Evolutionary conservation across 2,113 vertebrate genomes (phyloP), one percentile per base, ranked within the genome.

Genomic region (Alligator mississippiensis): DNA sequence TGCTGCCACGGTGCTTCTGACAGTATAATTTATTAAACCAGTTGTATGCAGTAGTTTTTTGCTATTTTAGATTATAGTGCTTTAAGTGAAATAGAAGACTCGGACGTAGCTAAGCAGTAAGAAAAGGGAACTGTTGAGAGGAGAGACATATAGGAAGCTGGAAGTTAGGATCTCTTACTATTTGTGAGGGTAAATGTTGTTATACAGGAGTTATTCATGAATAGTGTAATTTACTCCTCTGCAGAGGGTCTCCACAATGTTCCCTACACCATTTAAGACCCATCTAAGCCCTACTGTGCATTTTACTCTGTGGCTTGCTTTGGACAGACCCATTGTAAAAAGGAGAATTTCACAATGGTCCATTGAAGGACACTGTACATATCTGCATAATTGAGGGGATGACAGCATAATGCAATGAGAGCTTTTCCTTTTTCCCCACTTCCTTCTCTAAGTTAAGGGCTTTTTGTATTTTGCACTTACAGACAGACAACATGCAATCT

Each of bases 401-500:
- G 63, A 12, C 47, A 90, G 2, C 1, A 38, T 15, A 86, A 74
- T 64, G 76, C 3, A 4, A 22, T 75, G 70, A 83, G 15, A 38
- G 25, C 3, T 47, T 85, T 89, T 59, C 70, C 75, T 86, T 27
- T 47, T 9, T 11, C 47, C 28, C 15, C 85, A 27, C 34, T 85
- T 38, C 5, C 38, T 68, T 22, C 76, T 21, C 25, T 17, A 38
- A 22, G 47, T 2, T 80, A 91, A 66, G 58, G 16, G 9, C 62
- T 11, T 62, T 85, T 27, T 19, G 77, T 27, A 22, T 84, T 96
- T 84, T 90, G 30, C n/a, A 82, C 55, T 95, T 90, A 91, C 7
- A 34, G 75, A 92, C 80, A 76, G 25, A 28, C 16, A 93, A 59
- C 8, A 68, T 22, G 64, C n/a, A 79, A 30, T 18, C 78, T 72